phyloP scores from a whole-genome alignment of 2,888 invertebrate species.

The Athalia rosae region DNA sequence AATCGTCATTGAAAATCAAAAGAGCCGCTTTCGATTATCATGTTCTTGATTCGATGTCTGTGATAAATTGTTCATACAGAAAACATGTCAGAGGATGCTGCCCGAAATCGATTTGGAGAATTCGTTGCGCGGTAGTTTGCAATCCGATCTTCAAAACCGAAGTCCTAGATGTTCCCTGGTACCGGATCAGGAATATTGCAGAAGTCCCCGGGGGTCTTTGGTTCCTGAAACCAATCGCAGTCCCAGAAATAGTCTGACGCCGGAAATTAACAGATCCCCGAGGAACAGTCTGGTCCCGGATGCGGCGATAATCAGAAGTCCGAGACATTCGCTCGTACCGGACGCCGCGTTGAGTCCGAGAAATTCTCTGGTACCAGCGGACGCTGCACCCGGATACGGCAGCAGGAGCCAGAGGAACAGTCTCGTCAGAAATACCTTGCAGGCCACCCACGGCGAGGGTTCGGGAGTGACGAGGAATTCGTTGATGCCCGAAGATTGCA shows the following conservation, averaged over 20 bases:
- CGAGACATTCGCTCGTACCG: slow-evolving; percentile 78
- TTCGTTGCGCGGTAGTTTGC: slow-evolving; percentile 77
- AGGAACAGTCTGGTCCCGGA: slow-evolving; percentile 78
- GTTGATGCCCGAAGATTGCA: slow-evolving; percentile 66
- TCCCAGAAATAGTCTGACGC: slow-evolving; percentile 79
- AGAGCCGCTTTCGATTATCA: not conserved
- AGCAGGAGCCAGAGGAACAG: slow-evolving; percentile 79
- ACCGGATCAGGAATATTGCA: slow-evolving; percentile 74
- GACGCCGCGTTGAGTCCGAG: slow-evolving; percentile 78
- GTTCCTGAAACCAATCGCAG: slow-evolving; percentile 72
- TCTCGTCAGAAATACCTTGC: slow-evolving; percentile 66
- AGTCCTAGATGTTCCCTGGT: slow-evolving; percentile 80
- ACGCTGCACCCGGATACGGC: slow-evolving; percentile 66
- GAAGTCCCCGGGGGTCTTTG: slow-evolving; percentile 77
- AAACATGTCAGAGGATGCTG: slow-evolving; percentile 75
- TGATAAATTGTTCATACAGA: slow-evolving; percentile 53
- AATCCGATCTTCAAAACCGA: slow-evolving; percentile 74
- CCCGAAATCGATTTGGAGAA: slow-evolving; percentile 78
- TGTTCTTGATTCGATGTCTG: not conserved
- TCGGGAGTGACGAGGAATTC: slow-evolving; percentile 57
- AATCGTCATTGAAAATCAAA: too few species aligned
- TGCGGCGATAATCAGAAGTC: slow-evolving; percentile 76
- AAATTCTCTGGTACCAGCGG: slow-evolving; percentile 78
- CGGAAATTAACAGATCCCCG: slow-evolving; percentile 77
- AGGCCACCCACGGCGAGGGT: slow-evolving; percentile 41